A percentile compares a stretch with the other conserved stretches of the same genome.
Conservation (phyloP, 2,113 vertebrate species). For the Verasper variegatus region DNA sequence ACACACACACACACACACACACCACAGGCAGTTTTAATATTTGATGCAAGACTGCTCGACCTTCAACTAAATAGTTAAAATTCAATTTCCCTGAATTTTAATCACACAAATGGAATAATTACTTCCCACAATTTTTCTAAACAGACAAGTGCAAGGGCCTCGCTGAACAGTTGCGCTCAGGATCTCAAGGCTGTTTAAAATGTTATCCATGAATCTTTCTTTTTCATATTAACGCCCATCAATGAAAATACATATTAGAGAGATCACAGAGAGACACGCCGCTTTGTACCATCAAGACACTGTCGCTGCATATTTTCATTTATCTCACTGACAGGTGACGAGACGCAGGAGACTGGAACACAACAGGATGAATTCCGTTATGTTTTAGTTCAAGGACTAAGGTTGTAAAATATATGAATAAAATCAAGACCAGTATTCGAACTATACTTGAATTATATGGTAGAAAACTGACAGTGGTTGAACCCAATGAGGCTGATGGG, state of each 20-base stretch:
- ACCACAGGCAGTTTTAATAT: constrained; percentile 49
- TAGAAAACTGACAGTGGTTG: background rate
- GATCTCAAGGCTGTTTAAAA: constrained; percentile 18
- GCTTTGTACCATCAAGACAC: background rate
- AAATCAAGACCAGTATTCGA: background rate
- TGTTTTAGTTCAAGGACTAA: no score
- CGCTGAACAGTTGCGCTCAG: background rate
- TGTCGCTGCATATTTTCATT: no score
- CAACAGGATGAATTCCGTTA: no score
- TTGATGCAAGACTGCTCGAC: constrained; percentile 41
- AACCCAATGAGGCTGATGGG: constrained; percentile 30
- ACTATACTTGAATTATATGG: background rate
- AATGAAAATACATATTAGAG: background rate
- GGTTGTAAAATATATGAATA: background rate
- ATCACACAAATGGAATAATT: constrained; percentile 60
- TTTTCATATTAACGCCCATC: background rate
- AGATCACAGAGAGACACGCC: background rate
- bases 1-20: constrained; percentile 32
- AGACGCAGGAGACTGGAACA: no score
- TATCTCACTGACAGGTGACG: no score
- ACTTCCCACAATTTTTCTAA: constrained; percentile 11
- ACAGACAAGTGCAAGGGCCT: constrained; percentile 24
- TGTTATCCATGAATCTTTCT: background rate
- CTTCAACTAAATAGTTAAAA: constrained; percentile 44
- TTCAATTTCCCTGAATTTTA: constrained; percentile 44